phyloP scores from a whole-genome alignment of 2,888 invertebrate species.

The Sinohyriopsis cumingii region DNA sequence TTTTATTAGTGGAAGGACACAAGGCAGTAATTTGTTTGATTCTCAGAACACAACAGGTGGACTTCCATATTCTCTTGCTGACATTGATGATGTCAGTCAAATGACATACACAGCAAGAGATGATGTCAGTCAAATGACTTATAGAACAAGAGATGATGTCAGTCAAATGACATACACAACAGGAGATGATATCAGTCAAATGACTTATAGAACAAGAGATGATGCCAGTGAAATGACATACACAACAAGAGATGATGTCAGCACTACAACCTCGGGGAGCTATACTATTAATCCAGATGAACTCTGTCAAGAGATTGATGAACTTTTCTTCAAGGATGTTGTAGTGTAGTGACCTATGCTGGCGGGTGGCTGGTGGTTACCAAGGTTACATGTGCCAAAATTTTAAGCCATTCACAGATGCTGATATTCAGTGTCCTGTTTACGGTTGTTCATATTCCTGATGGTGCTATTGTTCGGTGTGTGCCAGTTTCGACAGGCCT shows the following conservation, averaged over 20 bases:
- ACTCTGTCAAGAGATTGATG: conserved; percentile 66
- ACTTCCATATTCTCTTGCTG: conserved; percentile 52
- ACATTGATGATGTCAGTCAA: conserved; percentile 55
- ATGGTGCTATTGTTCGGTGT: too few relatives aligned
- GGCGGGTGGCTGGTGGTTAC: too few relatives aligned
- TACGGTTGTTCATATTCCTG: too few relatives aligned
- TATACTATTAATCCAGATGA: conserved; percentile 69
- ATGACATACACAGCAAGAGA: conserved; percentile 47
- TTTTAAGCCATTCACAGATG: too few relatives aligned
- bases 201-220: conserved; percentile 10
- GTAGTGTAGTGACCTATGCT: conserved; percentile 39
- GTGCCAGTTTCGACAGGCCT: too few relatives aligned
- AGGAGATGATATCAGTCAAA: conserved; percentile 47
- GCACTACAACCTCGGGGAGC: conserved; percentile 66
- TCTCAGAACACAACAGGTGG: conserved; percentile 48
- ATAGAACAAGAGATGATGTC: conserved; percentile 32
- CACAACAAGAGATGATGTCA: conserved; percentile 53
- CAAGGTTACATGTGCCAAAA: too few relatives aligned
- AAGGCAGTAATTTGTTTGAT: conserved; percentile 38
- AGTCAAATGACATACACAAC: conserved; percentile 46
- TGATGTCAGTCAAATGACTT: conserved; percentile 31
- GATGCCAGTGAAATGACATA: conserved; percentile 48
- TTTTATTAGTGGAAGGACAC: conserved; percentile 31
- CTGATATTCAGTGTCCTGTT: too few relatives aligned
- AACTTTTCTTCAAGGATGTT: conserved; percentile 66